Base-by-base conservation (phyloP, 2,797 vertebrate species). In the Carapus acus region DNA sequence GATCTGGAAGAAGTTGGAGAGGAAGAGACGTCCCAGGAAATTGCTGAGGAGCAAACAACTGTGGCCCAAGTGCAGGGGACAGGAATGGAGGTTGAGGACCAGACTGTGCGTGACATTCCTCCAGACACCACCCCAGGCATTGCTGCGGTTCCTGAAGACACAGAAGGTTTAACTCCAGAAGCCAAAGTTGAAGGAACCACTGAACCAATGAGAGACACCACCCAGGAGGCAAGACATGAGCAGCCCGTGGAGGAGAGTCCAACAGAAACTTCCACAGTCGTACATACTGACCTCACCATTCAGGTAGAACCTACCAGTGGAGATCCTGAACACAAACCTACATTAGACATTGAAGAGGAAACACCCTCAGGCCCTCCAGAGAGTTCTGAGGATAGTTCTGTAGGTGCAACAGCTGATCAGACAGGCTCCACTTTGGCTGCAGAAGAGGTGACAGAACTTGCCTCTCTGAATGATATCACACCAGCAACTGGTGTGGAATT, bases 71-170 rank as follows among this genome's bases (percentile, higher is more conserved):
- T n/a, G 46, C 56, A 53, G 7, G 52, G 6, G 49, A 22, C 40
- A 14, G 7, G 19, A 17, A 8, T 49, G 53, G 60, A 66, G 1
- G 7, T 39, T 24, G 40, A 62, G 19, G 52, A 67, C 11, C 53
- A 74, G 34, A 44, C n/a, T 11, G 6, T 31, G 6, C 41, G 31
- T 33, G 43, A 47, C 41, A 18, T 14, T 1, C 20, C 16, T 18
- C 14, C 23, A 39, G 60, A 69, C 36, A 24, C 54, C 23, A 65
- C 61, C 45, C 65, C 54, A 16, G 15, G 53, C 43, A 12, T 52
- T 17, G 36, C 57, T 4, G 36, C 67, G 3, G 11, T 64, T 47
- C 57, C 70, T 40, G 74, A 74, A 36, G 55, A 74, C 17, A 27
- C 49, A 3, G 69, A 74, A 19, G 37, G 12, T 8, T 31, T 62